These are phyloP conservation scores for Leptothorax acervorum DNA, from an alignment of 2,888 invertebrate species.

Conservation along the genomic window DNA sequence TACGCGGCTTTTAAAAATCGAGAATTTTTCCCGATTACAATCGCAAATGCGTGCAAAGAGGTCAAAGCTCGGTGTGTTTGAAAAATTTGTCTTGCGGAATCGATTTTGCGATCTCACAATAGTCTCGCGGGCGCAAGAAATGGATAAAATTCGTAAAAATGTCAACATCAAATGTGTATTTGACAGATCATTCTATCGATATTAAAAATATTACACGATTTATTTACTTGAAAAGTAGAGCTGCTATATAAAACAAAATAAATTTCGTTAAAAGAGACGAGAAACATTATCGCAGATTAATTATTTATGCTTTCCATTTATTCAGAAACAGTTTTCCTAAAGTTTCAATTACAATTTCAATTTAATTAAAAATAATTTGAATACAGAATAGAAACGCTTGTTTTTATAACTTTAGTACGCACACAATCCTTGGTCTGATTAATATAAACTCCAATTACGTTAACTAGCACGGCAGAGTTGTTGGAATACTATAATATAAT, in stretches of 20 bases:
- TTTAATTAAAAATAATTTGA: conserved; percentile 18
- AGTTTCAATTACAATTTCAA: not conserved
- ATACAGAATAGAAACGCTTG: conserved; percentile 6
- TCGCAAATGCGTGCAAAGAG: conserved; percentile 27
- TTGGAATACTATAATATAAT: conserved; percentile 19
- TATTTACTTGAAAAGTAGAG: not conserved
- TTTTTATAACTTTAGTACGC: conserved; percentile 9
- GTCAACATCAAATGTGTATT: too few relatives aligned
- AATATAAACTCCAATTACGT: conserved; percentile 39
- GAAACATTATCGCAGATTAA: conserved; percentile 1
- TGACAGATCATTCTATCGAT: not conserved
- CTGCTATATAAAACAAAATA: not conserved
- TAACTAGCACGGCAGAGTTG: not conserved
- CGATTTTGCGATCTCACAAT: not conserved
- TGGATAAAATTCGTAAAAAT: not conserved
- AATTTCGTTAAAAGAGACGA: not conserved
- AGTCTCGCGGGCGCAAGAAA: not conserved
- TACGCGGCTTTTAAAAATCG: conserved; percentile 43
- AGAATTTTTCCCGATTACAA: conserved; percentile 39
- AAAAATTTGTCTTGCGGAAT: conserved; percentile 22
- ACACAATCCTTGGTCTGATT: not conserved
- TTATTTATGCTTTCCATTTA: not conserved
- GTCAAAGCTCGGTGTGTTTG: not conserved
- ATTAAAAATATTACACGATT: not conserved
- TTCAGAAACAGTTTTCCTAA: not conserved